Evolutionary conservation across 2,888 invertebrate genomes (phyloP).

Genomic region (Acheta domesticus): DNA sequence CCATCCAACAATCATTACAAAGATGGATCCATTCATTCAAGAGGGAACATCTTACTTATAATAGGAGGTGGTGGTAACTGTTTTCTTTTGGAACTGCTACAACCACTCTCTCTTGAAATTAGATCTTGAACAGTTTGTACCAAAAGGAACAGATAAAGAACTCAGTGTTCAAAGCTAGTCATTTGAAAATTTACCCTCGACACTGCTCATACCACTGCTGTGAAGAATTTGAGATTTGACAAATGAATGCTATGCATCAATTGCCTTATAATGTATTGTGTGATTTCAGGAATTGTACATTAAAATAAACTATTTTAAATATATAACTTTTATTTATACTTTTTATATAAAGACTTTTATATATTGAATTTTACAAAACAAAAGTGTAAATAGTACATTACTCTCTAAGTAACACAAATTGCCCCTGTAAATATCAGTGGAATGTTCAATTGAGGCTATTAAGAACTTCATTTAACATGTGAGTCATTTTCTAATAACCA

Average conservation of each 20-base stretch:
- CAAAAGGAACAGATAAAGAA: neutral
- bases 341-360: neutral
- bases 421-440: too few species aligned
- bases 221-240: too few species aligned
- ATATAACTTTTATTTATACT: neutral
- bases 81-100: constrained; percentile 52
- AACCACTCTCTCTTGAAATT: constrained; percentile 40
- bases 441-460: too few species aligned
- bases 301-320: constrained; percentile 18
- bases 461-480: too few species aligned
- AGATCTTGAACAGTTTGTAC: constrained; percentile 21
- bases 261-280: too few species aligned
- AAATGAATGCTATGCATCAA: too few species aligned
- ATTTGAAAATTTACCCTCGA: neutral
- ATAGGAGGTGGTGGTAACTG: constrained; percentile 53
- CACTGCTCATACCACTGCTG: too few species aligned
- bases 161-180: neutral
- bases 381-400: neutral
- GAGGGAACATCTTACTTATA: too few species aligned
- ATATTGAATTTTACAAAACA: neutral
- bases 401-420: neutral
- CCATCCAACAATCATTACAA: constrained; percentile 44
- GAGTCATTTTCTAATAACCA: too few species aligned
- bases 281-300: neutral
- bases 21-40: constrained; percentile 39